A percentile compares a stretch with the other conserved stretches of the same genome.
phyloP scores from a whole-genome alignment of 2,797 vertebrate genomes.

The Paramormyrops hopkinsi region DNA sequence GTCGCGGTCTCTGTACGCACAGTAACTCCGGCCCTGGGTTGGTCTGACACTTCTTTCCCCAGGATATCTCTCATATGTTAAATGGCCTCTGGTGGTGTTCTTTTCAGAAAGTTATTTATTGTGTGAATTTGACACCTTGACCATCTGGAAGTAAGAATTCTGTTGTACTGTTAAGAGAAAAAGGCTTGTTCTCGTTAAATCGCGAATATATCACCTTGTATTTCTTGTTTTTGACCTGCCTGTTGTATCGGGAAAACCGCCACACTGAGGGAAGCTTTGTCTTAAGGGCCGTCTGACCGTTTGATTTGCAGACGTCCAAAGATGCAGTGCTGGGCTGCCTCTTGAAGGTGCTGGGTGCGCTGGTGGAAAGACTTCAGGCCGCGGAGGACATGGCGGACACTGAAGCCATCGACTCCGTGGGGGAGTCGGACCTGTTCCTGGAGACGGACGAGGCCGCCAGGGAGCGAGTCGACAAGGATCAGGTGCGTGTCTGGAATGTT shows the following conservation, averaged over 20 bases:
- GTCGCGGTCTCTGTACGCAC: background rate
- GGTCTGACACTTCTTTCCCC: background rate
- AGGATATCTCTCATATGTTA: background rate
- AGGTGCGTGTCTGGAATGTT: slow-evolving; percentile 56
- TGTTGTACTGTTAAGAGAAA: background rate
- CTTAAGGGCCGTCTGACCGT: background rate
- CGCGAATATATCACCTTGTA: background rate
- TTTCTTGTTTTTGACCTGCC: background rate
- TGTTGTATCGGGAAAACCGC: background rate
- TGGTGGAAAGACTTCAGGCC: slow-evolving; percentile 57
- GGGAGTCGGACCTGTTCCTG: slow-evolving; percentile 65
- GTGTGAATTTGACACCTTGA: background rate
- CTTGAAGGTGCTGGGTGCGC: slow-evolving; percentile 60
- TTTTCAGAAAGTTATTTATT: background rate
- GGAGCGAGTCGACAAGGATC: slow-evolving; percentile 51
- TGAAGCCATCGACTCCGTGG: slow-evolving; percentile 29
- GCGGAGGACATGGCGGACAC: slow-evolving; percentile 43
- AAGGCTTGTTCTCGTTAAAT: background rate
- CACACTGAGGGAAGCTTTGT: background rate
- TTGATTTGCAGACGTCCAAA: slow-evolving; percentile 51
- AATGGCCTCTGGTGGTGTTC: background rate
- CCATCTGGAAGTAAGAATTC: background rate
- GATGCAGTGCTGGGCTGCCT: slow-evolving; percentile 50
- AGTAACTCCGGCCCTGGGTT: background rate
- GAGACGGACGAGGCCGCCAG: slow-evolving; percentile 50